phyloP scores from a whole-genome alignment of 2,113 vertebrate genomes.

The Tachycineta bicolor region DNA sequence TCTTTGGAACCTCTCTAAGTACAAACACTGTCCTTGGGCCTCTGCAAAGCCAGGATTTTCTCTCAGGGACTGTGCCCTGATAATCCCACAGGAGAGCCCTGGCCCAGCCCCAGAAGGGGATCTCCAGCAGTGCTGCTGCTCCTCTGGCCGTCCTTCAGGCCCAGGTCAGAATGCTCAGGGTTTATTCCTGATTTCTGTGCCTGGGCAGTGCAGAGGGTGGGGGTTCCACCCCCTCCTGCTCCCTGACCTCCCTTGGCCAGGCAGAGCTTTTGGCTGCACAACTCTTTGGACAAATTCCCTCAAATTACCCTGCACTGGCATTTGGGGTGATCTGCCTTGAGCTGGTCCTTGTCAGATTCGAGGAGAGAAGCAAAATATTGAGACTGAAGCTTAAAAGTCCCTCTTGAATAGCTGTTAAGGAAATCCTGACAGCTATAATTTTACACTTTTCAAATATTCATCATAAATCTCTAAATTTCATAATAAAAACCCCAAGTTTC shows the following conservation, averaged over 20 bases:
- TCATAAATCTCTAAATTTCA: not conserved
- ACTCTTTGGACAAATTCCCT: not conserved
- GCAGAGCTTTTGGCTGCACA: not conserved
- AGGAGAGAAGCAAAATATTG: not conserved
- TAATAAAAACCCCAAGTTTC: not conserved
- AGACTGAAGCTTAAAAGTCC: not conserved
- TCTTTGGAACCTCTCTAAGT: not conserved
- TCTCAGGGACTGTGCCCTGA: not conserved
- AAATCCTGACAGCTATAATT: not conserved
- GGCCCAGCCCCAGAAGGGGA: not conserved
- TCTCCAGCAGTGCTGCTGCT: not conserved
- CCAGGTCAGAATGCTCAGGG: not conserved
- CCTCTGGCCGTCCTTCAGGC: not conserved
- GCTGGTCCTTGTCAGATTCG: not conserved
- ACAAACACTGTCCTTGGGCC: not conserved
- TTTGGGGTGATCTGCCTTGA: not conserved
- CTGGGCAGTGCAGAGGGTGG: not conserved
- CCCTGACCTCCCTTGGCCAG: not conserved
- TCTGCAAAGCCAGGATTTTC: not conserved
- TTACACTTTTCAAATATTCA: not conserved
- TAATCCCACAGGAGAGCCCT: not conserved
- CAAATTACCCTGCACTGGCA: not conserved
- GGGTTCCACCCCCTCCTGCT: not conserved
- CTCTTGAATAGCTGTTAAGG: not conserved
- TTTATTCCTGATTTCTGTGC: not conserved